A percentile compares a stretch with the other conserved stretches of the same genome.
phyloP scores from a whole-genome alignment of 2,797 vertebrate genomes.

The Columba guinea region DNA sequence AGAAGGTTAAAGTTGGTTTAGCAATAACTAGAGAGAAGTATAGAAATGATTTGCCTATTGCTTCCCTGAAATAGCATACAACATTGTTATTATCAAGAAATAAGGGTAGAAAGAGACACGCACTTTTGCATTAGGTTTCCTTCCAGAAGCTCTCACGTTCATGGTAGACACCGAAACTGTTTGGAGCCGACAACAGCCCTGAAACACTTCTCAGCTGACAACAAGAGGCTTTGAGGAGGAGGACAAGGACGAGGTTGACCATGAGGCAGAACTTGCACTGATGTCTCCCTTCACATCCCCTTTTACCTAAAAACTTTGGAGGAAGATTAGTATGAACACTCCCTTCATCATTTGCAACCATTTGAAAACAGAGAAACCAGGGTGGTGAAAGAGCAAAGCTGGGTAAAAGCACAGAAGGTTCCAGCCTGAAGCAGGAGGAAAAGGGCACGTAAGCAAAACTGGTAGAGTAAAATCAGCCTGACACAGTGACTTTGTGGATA shows the following conservation, averaged over 20 bases:
- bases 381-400: not conserved
- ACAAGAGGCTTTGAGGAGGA: not conserved
- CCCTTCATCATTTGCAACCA: no score
- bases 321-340: not conserved
- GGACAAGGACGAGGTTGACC: not conserved
- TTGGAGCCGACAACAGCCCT: not conserved
- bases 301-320: not conserved
- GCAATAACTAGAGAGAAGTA: not conserved
- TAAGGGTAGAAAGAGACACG: not conserved
- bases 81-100: not conserved
- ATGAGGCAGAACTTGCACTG: not conserved
- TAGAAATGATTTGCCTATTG: not conserved
- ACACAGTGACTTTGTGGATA: not conserved
- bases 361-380: not conserved
- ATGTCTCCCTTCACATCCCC: not conserved
- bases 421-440: not conserved
- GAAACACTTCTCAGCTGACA: not conserved
- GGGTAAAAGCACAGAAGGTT: rapidly evolving
- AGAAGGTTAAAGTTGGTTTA: not conserved
- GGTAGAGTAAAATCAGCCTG: not conserved
- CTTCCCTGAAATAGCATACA: not conserved
- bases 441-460: not conserved
- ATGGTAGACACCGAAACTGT: not conserved
- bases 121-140: not conserved
- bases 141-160: not conserved